A percentile compares a stretch with the other conserved stretches of the same genome.
Conservation (phyloP, 2,888 invertebrate species). For the Hartigia nigra region DNA sequence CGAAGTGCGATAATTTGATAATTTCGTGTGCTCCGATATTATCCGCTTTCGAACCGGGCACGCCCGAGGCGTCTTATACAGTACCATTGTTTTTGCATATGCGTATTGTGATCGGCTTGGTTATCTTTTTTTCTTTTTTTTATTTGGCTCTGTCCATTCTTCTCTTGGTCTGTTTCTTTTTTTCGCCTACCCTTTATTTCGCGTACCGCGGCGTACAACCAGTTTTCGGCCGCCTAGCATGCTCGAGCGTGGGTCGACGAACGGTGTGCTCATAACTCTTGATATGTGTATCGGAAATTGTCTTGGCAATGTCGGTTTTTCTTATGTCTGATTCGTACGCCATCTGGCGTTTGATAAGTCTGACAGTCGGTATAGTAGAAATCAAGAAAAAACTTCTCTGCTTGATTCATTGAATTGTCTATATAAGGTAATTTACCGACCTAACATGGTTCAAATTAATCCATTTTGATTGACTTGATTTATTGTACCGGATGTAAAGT, state of each 20-base stretch:
- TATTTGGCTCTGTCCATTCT: constrained; percentile 35
- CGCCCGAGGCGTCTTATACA: constrained; percentile 7
- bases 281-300: constrained; percentile 48
- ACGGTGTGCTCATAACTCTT: constrained; percentile 57
- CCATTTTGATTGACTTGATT: too few species aligned
- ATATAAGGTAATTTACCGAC: not conserved
- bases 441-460: not conserved
- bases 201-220: constrained; percentile 45
- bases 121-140: constrained; percentile 36
- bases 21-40: not conserved
- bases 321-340: not conserved
- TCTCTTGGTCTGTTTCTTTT: constrained; percentile 21
- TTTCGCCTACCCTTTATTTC: constrained; percentile 41
- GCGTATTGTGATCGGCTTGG: constrained; percentile 41
- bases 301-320: not conserved
- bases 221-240: constrained; percentile 49
- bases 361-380: not conserved
- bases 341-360: not conserved
- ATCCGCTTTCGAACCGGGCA: not conserved
- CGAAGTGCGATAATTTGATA: not conserved
- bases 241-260: constrained; percentile 53
- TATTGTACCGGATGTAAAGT: too few species aligned
- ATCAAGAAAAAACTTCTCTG: not conserved
- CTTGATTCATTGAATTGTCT: not conserved
- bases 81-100: constrained; percentile 27